Evolutionary conservation across 2,113 vertebrate species (phyloP), one percentile per base, ranked within the genome.

Genomic region (Eclectus roratus): DNA sequence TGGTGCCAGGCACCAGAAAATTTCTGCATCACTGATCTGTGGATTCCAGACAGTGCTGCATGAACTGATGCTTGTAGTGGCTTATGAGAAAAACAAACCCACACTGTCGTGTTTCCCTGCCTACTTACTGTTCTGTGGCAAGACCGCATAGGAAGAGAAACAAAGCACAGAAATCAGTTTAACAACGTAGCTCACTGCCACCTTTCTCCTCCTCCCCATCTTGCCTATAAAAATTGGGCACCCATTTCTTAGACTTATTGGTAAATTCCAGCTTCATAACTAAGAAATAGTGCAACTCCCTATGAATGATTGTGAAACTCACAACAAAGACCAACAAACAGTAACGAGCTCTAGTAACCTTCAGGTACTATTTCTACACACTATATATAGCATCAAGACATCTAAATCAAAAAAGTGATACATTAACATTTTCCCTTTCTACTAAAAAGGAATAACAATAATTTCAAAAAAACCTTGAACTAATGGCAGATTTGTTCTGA

Each of bases 31-130:
- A 20, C 33, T 68, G 10, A 28, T 44, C 47, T 39, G 0, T 1
- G 13, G 35, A 61, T 71, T 61, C 39, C 63, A 58, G 56, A 6
- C 23, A 3, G 2, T 27, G 9, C 1, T 50, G 39, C 72, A 55
- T 12, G 11, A 52, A 69, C 3, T 35, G 17, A 44, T 17, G 11
- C 18, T 49, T 39, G 33, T 14, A 77, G 33, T 5, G 11, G 46
- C 46, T 43, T n/a, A 27, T 4, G n/a, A 7, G 13, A 82, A 68
- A 53, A 64, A 6, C 18, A 80, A 88, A 39, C 6, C 9, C 16
- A 73, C 0, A 0, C 20, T 43, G 46, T 6, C 18, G 7, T 13
- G 20, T n/a, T 37, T 72, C 13, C 33, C 13, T 29, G 21, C n/a
- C n/a, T 35, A 41, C 18, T n/a, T 47, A 7, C 44, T 24, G 2